These are phyloP conservation scores for Ardeotis arabs DNA, from an alignment of 2,113 vertebrate species.

Conservation along the genomic window DNA sequence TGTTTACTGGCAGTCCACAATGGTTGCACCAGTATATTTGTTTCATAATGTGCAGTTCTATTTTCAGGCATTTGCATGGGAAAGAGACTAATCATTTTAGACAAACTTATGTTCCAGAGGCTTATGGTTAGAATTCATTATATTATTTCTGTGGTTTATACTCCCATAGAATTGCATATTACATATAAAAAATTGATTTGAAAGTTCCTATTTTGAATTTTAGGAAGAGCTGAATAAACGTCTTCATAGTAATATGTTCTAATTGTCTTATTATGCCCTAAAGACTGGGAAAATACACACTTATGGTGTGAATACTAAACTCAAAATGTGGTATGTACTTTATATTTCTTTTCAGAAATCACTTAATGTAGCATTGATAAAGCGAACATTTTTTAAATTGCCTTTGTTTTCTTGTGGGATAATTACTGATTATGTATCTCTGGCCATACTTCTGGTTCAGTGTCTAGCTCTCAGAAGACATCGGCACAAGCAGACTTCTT, in stretches of 20 bases:
- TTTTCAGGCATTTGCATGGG: not conserved
- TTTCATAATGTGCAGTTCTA: not conserved
- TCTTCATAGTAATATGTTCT: not conserved
- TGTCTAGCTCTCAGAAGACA: not conserved
- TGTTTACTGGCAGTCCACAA: not conserved
- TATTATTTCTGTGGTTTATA: not conserved
- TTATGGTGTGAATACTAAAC: not conserved
- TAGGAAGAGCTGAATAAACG: not conserved
- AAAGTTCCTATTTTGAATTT: not conserved
- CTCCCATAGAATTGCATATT: not conserved
- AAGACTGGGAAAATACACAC: not conserved
- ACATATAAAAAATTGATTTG: not conserved
- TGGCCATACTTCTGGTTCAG: not conserved
- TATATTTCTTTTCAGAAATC: not conserved
- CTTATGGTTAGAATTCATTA: not conserved
- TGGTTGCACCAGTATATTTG: not conserved
- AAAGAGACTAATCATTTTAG: not conserved
- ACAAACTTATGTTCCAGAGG: not conserved
- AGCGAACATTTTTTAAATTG: not conserved
- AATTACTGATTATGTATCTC: accelerated
- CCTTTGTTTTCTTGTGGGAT: not conserved
- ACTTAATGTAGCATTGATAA: not conserved
- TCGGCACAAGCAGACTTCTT: accelerated
- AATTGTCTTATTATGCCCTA: not conserved
- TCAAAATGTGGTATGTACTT: not conserved